phyloP scores from a whole-genome alignment of 2,888 invertebrate genomes.

The Masnerella sp. region DNA sequence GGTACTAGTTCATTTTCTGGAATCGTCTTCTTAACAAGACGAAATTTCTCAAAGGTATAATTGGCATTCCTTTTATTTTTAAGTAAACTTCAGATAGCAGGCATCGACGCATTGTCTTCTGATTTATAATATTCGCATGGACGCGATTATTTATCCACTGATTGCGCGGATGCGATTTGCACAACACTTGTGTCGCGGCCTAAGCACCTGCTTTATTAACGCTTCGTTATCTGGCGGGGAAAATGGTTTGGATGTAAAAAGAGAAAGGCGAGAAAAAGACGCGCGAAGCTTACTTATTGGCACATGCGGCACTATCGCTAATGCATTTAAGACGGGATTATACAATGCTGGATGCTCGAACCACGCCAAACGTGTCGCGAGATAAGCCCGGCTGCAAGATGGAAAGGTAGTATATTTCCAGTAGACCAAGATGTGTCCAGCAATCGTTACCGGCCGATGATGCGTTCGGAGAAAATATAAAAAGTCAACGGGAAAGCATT shows the following conservation, averaged over 20 bases:
- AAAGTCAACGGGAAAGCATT: neutral
- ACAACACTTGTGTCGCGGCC: conserved; percentile 26
- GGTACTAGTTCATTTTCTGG: no score
- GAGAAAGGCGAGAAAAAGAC: conserved; percentile 53
- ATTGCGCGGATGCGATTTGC: conserved; percentile 9
- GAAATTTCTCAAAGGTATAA: neutral
- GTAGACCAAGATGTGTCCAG: conserved; percentile 32
- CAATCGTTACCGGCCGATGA: conserved; percentile 35
- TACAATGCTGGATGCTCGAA: conserved; percentile 52
- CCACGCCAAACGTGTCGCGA: conserved; percentile 47
- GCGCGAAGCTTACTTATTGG: conserved; percentile 52
- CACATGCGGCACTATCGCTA: conserved; percentile 54
- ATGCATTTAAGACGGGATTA: conserved; percentile 52
- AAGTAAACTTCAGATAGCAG: neutral
- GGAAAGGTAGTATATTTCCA: conserved; percentile 43
- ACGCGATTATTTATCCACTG: conserved; percentile 18
- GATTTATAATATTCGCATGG: conserved; percentile 32
- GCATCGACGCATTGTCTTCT: conserved; percentile 18
- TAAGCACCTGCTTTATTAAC: conserved; percentile 53
- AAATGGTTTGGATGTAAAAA: conserved; percentile 49
- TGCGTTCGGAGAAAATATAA: conserved; percentile 4
- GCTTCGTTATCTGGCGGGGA: conserved; percentile 46
- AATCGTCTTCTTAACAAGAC: no score
- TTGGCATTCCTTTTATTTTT: neutral
- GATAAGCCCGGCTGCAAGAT: conserved; percentile 51